Evolutionary conservation across 2,797 vertebrate genomes (phyloP).

Genomic region (Sciurus vulgaris): DNA sequence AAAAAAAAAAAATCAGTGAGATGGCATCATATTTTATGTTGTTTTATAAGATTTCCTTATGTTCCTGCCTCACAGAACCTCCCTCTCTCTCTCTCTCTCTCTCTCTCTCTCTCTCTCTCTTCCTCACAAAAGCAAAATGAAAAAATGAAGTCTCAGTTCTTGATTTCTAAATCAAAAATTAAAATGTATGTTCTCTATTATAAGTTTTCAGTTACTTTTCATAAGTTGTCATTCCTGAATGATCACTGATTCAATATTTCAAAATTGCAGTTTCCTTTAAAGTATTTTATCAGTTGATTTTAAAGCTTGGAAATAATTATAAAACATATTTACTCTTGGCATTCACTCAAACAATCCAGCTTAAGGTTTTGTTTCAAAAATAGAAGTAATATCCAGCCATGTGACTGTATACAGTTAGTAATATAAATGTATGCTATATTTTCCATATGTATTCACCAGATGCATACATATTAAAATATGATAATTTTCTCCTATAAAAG

Average conservation of each 20-base stretch:
- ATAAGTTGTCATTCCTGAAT: background rate
- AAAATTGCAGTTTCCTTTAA: background rate
- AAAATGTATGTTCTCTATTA: background rate
- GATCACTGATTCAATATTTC: background rate
- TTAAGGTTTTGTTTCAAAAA: constrained; percentile 42
- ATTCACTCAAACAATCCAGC: constrained; percentile 17
- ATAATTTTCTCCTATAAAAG: constrained; percentile 50
- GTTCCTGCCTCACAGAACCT: background rate
- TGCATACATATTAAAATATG: constrained; percentile 68
- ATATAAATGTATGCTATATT: constrained; percentile 17
- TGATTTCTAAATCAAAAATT: background rate
- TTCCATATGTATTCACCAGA: constrained; percentile 24
- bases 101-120: background rate
- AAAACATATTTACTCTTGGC: constrained; percentile 9
- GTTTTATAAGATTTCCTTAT: background rate
- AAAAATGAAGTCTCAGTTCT: background rate
- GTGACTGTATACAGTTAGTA: constrained; percentile 32
- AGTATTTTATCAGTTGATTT: background rate
- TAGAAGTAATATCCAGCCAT: constrained; percentile 30
- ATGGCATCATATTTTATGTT: background rate
- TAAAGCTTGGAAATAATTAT: background rate
- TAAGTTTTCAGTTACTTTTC: background rate
- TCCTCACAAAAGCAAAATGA: background rate
- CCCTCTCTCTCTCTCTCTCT: background rate
- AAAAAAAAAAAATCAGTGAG: too few relatives aligned